Evolutionary conservation across 2,113 vertebrate genomes (phyloP).

Genomic region (Nanorana parkeri): DNA sequence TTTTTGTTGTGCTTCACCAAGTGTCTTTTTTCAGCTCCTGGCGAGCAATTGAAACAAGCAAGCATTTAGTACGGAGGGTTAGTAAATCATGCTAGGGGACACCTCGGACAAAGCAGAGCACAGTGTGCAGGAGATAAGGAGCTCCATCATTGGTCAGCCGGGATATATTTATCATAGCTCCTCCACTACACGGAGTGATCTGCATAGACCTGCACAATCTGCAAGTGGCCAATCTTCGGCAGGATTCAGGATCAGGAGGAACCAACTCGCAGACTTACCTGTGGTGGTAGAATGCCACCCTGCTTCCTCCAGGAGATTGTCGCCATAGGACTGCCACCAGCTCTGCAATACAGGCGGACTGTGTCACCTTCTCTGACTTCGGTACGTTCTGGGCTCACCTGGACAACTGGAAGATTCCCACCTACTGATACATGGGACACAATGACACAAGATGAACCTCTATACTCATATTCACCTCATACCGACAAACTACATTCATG

Average conservation of each 20-base stretch:
- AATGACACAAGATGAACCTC: background rate
- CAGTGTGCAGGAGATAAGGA: background rate
- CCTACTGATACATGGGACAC: constrained; percentile 59
- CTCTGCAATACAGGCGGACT: constrained; percentile 89
- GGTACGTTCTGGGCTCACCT: constrained; percentile 87
- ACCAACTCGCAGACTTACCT: constrained; percentile 75
- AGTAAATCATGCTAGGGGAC: background rate
- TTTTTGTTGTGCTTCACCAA: too few relatives aligned
- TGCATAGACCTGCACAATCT: too few relatives aligned
- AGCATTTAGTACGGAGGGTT: background rate
- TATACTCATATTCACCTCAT: background rate
- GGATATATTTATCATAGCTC: too few relatives aligned
- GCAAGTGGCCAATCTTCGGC: too few relatives aligned
- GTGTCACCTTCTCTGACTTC: constrained; percentile 88
- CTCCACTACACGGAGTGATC: too few relatives aligned
- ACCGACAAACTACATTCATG: too few relatives aligned
- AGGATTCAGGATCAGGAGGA: background rate
- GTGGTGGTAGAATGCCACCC: constrained; percentile 78
- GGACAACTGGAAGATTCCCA: constrained; percentile 79
- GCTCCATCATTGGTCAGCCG: too few relatives aligned
- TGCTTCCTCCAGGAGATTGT: constrained; percentile 91
- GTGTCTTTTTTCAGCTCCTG: too few relatives aligned
- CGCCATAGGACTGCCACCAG: constrained; percentile 79
- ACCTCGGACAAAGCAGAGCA: background rate
- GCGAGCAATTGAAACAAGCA: too few relatives aligned